These are phyloP conservation scores for Tachyglossus aculeatus DNA, from an alignment of 2,797 vertebrate genomes.

Conservation along the genomic window DNA sequence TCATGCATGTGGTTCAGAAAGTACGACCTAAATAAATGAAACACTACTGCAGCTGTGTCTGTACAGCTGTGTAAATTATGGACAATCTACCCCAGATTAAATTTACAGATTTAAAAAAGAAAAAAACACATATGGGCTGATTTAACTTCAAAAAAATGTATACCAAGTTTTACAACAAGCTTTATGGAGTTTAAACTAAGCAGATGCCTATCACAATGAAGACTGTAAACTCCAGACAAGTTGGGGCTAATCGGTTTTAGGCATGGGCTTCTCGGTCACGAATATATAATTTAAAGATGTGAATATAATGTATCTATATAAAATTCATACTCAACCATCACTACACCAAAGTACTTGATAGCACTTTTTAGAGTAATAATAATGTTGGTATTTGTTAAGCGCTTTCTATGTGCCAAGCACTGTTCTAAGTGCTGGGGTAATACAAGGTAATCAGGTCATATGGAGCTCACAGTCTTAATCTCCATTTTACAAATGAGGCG, in stretches of 20 bases:
- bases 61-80: conserved; percentile 33
- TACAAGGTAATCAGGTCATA: no score
- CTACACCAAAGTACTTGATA: no score
- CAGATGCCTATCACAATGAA: not conserved
- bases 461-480: no score
- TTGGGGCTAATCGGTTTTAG: not conserved
- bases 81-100: not conserved
- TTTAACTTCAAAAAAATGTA: conserved; percentile 14
- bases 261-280: not conserved
- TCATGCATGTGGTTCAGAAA: not conserved
- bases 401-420: no score
- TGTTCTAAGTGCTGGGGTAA: no score
- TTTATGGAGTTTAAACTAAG: not conserved
- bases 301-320: not conserved
- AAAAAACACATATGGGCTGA: conserved; percentile 5
- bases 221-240: not conserved
- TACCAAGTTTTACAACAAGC: not conserved
- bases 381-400: no score
- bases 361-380: no score
- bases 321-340: conserved; percentile 8
- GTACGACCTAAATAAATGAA: conserved; percentile 38
- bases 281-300: not conserved
- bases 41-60: conserved; percentile 33
- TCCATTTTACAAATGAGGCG: no score
- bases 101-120: conserved; percentile 5